Conservation (phyloP, 2,113 vertebrate species). For the Ptychochromis oligacanthus region DNA sequence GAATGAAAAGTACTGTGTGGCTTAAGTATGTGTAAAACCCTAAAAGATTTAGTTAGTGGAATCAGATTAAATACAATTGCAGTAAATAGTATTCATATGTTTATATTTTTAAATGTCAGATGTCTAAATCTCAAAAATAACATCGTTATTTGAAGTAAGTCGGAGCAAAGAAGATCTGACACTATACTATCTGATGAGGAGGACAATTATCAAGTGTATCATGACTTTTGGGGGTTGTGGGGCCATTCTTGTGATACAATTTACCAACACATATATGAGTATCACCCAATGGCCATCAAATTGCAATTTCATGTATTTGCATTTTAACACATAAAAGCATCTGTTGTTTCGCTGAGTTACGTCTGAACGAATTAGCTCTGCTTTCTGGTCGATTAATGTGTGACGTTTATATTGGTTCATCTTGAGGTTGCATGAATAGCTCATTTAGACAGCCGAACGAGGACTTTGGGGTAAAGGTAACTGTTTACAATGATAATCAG, state of each 20-base stretch:
- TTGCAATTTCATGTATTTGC: conserved; percentile 48
- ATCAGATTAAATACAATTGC: neutral
- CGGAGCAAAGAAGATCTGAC: neutral
- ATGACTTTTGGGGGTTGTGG: conserved; percentile 37
- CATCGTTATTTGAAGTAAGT: neutral
- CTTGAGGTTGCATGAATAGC: conserved; percentile 25
- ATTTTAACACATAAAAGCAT: conserved; percentile 29
- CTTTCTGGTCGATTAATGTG: conserved; percentile 23
- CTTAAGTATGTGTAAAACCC: neutral
- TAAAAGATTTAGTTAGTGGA: neutral
- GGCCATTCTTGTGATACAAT: conserved; percentile 24
- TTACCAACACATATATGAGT: neutral
- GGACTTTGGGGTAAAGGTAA: neutral
- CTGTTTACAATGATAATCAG: neutral
- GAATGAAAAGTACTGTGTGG: neutral
- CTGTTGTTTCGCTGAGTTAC: conserved; percentile 16
- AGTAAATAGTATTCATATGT: neutral
- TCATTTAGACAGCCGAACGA: neutral
- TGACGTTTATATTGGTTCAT: conserved; percentile 16
- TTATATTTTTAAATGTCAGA: neutral
- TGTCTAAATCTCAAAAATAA: neutral
- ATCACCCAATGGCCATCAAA: neutral
- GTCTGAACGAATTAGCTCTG: conserved; percentile 28
- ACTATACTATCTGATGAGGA: neutral
- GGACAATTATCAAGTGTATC: conserved; percentile 18